A percentile compares a stretch with the other conserved stretches of the same genome.
Conservation (phyloP, 2,797 vertebrate genomes). For the Clamator glandarius region DNA sequence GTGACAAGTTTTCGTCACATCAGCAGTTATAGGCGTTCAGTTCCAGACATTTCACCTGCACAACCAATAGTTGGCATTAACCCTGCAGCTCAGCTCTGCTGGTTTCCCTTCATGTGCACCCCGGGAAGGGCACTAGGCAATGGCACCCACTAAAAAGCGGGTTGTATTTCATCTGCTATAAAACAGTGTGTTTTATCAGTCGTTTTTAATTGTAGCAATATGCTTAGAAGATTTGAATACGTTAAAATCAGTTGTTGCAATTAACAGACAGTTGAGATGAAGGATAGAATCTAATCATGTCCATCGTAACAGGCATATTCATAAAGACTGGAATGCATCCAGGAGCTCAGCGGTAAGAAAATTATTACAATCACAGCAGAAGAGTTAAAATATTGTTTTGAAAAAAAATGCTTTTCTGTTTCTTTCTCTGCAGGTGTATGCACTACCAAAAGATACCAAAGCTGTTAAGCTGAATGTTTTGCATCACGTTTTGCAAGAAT, state of each 20-base stretch:
- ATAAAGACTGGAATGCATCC: neutral
- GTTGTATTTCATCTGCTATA: neutral
- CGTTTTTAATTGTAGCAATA: neutral
- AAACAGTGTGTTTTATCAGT: neutral
- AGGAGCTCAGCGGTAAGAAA: neutral
- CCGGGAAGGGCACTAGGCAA: neutral
- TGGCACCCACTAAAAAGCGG: neutral
- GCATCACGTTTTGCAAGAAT: neutral
- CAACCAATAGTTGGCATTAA: neutral
- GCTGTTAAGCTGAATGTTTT: neutral
- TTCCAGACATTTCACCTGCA: neutral
- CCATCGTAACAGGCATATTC: neutral
- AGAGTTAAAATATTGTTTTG: neutral
- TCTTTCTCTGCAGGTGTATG: neutral
- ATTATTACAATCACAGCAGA: neutral
- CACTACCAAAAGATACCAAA: neutral
- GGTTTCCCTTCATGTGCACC: fast-evolving
- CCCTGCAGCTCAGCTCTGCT: neutral
- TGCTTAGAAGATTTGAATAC: neutral
- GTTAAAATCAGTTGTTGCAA: neutral
- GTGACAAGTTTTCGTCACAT: neutral
- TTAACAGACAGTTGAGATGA: neutral
- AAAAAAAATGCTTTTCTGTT: neutral
- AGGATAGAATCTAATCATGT: neutral
- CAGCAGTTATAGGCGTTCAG: neutral